Evolutionary conservation across 2,888 invertebrate genomes (phyloP), one percentile per base, ranked within the genome.

Genomic region (Drosophila barbarae): DNA sequence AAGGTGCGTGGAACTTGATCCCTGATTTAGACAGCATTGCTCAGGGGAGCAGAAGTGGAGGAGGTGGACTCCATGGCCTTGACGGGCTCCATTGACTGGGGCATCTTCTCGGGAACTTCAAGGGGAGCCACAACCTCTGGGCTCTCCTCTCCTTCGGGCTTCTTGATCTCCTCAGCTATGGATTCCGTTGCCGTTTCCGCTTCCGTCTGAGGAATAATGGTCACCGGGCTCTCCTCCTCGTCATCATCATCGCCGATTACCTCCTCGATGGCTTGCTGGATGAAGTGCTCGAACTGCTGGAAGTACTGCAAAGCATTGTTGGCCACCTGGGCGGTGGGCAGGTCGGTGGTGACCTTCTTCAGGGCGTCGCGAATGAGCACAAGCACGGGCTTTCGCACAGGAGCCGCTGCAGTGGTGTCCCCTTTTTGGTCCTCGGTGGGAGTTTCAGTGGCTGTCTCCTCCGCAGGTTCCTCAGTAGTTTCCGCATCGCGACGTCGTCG

Each of bases 281-380:
- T 79, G 32, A 88, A 88, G 67, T 88, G 88, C 59, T 87, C 86
- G 52, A 88, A 88, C 6, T 88, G 76, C 66, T 88, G 87, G 76
- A 88, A 88, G 60, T 88, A 88, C 58, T 88, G 88, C 59, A 87
- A 69, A 0, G 88, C 89, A 72, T 87, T 88, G 50, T 81, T 87
- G 53, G 88, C 86, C 57, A 88, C 87, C 68, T 87, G 87, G 52
- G 87, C 86, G 15, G 87, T 84, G 59, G 88, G 86, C 53, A 87
- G 69, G 15, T 83, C 83, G 5, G 87, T 83, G 46, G 87, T 87
- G 21, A 88, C 89, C 61, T 88, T 88, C 15, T 88, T 88, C 12
- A 88, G 61, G 9, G 87, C 88, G 65, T 85, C 87, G 32, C 87
- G 87, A 6, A 88, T 87, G 8, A 88, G 69, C 21, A 87, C 86